These are phyloP conservation scores for Alethe diademata DNA, from an alignment of 2,113 vertebrate genomes.

Conservation along the genomic window DNA sequence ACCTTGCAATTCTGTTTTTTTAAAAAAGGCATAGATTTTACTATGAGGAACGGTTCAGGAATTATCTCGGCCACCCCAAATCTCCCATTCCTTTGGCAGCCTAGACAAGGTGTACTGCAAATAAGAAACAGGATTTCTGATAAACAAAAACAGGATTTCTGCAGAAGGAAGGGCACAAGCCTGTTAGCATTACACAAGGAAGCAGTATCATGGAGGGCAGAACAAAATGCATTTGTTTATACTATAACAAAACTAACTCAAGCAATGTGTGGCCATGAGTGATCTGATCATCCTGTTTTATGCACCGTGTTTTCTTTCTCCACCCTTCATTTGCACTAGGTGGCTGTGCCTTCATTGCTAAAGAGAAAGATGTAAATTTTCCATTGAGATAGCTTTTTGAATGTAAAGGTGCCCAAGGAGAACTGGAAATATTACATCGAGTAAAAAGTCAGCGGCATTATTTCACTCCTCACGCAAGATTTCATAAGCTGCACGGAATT, in stretches of 20 bases:
- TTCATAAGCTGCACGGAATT: background rate
- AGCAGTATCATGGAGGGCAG: background rate
- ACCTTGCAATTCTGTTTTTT: background rate
- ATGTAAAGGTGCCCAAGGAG: background rate
- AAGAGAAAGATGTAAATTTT: background rate
- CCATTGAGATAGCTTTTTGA: background rate
- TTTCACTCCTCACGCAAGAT: background rate
- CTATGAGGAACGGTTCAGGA: rapidly evolving
- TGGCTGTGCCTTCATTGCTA: background rate
- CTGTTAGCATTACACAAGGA: background rate
- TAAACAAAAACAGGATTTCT: background rate
- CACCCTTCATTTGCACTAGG: background rate
- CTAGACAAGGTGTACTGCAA: background rate
- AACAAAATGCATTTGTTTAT: background rate
- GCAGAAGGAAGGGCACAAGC: background rate
- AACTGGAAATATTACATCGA: background rate
- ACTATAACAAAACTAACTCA: background rate
- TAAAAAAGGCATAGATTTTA: background rate
- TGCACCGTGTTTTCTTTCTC: background rate
- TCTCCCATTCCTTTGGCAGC: background rate
- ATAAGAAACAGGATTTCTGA: background rate
- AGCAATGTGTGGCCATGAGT: background rate
- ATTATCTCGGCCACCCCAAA: background rate
- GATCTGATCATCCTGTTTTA: background rate
- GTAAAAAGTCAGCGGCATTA: background rate